These are phyloP conservation scores for Lates japonicus DNA, from an alignment of 2,797 vertebrate genomes.

Conservation along the genomic window DNA sequence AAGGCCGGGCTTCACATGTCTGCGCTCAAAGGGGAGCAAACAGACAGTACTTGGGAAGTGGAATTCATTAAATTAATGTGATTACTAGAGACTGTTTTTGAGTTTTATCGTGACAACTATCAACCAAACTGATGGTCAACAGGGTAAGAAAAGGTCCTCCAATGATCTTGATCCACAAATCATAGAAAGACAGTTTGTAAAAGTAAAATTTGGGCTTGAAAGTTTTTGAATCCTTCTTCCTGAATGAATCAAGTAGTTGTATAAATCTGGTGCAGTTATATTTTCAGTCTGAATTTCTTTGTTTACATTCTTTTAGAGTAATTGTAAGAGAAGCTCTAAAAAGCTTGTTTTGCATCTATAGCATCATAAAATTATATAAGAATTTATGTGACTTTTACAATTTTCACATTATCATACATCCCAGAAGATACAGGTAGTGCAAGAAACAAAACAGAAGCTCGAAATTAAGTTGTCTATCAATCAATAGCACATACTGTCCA, in stretches of 20 bases:
- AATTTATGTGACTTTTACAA: neutral
- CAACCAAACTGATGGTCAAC: neutral
- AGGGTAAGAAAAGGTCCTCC: neutral
- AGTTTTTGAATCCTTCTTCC: neutral
- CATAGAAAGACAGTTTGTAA: neutral
- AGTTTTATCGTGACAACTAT: constrained; percentile 12
- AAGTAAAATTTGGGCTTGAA: neutral
- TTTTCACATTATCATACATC: neutral
- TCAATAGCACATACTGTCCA: neutral
- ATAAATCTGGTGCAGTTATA: neutral
- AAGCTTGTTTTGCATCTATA: neutral
- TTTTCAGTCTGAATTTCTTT: neutral
- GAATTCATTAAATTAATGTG: constrained; percentile 35
- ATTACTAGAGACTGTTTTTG: neutral
- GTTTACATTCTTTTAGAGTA: neutral
- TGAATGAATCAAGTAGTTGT: neutral
- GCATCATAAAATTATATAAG: neutral
- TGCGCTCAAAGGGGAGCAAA: constrained; percentile 30
- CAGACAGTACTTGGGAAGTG: constrained; percentile 11
- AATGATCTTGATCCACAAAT: neutral
- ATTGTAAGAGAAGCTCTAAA: neutral
- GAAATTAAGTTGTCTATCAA: neutral
- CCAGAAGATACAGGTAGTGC: neutral
- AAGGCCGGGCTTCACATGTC: constrained; percentile 72
- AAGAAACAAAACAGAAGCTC: constrained; percentile 6